Percentiles rank a stretch among this genome's conserved stretches.
Evolutionary conservation across 2,888 invertebrate genomes (phyloP).

Genomic region (Trissoscelio sp.): DNA sequence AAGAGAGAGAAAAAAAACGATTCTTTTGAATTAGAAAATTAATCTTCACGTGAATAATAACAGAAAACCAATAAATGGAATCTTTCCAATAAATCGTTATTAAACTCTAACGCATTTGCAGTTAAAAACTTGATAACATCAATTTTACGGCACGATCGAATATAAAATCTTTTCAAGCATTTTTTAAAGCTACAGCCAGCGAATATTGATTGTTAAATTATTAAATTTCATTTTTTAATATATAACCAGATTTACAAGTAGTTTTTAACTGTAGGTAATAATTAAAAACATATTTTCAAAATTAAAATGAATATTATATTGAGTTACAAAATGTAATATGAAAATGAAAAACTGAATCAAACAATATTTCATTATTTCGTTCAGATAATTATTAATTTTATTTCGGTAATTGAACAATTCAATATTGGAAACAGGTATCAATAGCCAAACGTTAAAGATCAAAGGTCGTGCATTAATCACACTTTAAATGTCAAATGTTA

Average conservation of each 20-base stretch:
- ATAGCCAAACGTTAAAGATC: constrained; percentile 9
- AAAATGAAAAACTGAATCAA: too few relatives aligned
- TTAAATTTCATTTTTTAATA: too few relatives aligned
- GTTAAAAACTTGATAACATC: constrained; percentile 34
- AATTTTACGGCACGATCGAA: constrained; percentile 23
- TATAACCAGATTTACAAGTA: too few relatives aligned
- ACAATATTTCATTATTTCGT: too few relatives aligned
- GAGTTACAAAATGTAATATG: too few relatives aligned
- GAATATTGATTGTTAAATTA: too few relatives aligned
- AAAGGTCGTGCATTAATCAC: constrained; percentile 1
- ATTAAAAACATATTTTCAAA: too few relatives aligned
- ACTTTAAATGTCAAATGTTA: constrained; percentile 7
- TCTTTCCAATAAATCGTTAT: constrained; percentile 32
- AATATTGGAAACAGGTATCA: neutral
- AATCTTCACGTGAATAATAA: constrained; percentile 25
- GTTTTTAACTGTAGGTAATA: too few relatives aligned
- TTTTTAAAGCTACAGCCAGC: too few relatives aligned
- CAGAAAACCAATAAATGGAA: constrained; percentile 27
- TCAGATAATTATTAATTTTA: constrained; percentile 1
- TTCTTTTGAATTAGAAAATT: constrained; percentile 18
- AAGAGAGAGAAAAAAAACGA: constrained; percentile 10
- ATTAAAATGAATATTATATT: too few relatives aligned
- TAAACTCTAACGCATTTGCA: constrained; percentile 20
- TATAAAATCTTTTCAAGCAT: too few relatives aligned
- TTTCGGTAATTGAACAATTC: too few relatives aligned